Percentiles rank a stretch among this genome's conserved stretches.
These are phyloP conservation scores for Aproaerema taeniolella DNA, from an alignment of 2,888 invertebrate genomes.

Conservation along the genomic window DNA sequence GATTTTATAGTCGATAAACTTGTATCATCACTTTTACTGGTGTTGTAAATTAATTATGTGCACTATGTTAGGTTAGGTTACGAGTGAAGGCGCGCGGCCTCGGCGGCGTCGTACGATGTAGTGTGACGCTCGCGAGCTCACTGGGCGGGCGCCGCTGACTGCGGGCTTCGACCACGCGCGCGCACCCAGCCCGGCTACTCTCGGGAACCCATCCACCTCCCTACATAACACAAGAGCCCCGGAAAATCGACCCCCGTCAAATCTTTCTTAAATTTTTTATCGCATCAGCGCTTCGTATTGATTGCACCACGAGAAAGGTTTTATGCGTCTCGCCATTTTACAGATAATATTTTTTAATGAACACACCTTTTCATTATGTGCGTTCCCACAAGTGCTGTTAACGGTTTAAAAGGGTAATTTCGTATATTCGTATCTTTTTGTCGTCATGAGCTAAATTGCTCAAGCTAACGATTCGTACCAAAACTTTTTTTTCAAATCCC, in stretches of 20 bases:
- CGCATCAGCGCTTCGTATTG: slow-evolving; percentile 18
- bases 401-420: no score
- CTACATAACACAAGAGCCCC: slow-evolving; percentile 22
- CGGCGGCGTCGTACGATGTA: slow-evolving; percentile 51
- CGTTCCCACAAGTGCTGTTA: neutral
- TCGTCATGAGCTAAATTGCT: no score
- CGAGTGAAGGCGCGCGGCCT: slow-evolving; percentile 51
- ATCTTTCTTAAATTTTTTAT: slow-evolving; percentile 27
- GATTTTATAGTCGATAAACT: slow-evolving; percentile 73
- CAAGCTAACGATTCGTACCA: no score
- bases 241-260: slow-evolving; percentile 35
- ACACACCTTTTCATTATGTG: slow-evolving; percentile 4
- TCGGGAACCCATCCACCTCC: slow-evolving; percentile 6
- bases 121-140: slow-evolving; percentile 26
- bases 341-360: slow-evolving; percentile 11
- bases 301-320: slow-evolving; percentile 3
- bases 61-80: slow-evolving; percentile 47
- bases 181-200: slow-evolving; percentile 34
- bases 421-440: no score
- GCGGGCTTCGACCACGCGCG: slow-evolving; percentile 39
- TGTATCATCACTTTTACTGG: slow-evolving; percentile 73
- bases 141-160: slow-evolving; percentile 55
- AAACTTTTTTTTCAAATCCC: no score
- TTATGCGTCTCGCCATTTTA: slow-evolving; percentile 8
- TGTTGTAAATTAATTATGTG: slow-evolving; percentile 71